Evolutionary conservation across 2,797 vertebrate genomes (phyloP).

Genomic region (Malurus splendens): DNA sequence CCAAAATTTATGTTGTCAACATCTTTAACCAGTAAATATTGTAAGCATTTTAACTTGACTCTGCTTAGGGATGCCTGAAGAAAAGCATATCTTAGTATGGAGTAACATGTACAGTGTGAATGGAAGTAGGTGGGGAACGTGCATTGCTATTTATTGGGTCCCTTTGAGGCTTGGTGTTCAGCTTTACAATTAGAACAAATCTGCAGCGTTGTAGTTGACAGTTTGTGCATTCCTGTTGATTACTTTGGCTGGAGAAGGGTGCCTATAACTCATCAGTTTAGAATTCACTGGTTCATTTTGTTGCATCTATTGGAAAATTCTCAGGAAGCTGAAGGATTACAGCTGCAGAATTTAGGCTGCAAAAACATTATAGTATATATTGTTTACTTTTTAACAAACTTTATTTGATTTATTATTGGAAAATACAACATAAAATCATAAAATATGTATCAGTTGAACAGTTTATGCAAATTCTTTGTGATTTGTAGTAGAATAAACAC

Average conservation of each 20-base stretch:
- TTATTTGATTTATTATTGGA: not conserved
- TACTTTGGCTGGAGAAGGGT: not conserved
- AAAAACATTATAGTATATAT: constrained; percentile 13
- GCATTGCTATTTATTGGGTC: not conserved
- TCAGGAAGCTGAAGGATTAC: constrained; percentile 22
- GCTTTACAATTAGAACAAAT: not conserved
- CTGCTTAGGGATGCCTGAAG: not conserved
- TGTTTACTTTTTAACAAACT: constrained; percentile 3
- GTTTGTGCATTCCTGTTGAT: constrained; percentile 30
- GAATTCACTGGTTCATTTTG: constrained; percentile 30
- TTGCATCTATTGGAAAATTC: constrained; percentile 31
- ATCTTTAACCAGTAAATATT: not conserved
- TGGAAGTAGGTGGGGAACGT: not conserved
- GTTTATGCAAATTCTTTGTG: constrained; percentile 1
- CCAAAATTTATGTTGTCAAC: not conserved
- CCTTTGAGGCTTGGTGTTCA: not conserved
- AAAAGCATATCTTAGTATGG: not conserved
- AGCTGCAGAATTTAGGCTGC: constrained; percentile 15
- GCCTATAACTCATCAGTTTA: constrained; percentile 15
- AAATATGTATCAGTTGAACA: not conserved
- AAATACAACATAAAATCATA: not conserved
- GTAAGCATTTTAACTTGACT: not conserved
- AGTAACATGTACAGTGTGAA: not conserved
- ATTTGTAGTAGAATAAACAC: constrained; percentile 34
- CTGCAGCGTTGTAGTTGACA: not conserved